A percentile compares a stretch with the other conserved stretches of the same genome.
These are phyloP conservation scores for Thelaira solivaga DNA, from an alignment of 2,888 invertebrate genomes.

Conservation along the genomic window DNA sequence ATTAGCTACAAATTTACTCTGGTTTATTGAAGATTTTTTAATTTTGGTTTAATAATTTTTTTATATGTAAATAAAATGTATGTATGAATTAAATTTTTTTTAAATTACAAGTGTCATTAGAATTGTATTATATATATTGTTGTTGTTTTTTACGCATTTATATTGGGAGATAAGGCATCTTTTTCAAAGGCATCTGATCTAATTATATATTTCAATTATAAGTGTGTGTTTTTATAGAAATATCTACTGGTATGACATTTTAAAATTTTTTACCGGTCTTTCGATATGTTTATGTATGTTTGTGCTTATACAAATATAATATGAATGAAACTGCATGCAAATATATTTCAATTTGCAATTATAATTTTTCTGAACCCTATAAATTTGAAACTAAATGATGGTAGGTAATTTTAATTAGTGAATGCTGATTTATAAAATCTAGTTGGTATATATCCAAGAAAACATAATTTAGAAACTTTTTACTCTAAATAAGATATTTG, in stretches of 20 bases:
- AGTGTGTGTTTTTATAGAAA: conserved; percentile 36
- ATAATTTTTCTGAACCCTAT: not conserved
- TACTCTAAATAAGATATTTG: too few relatives aligned
- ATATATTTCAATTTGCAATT: not conserved
- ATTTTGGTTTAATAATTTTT: conserved; percentile 45
- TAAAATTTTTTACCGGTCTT: conserved; percentile 12
- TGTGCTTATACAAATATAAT: conserved; percentile 18
- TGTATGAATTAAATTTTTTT: not conserved
- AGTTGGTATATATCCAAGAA: too few relatives aligned
- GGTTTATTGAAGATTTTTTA: conserved; percentile 28
- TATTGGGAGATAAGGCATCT: conserved; percentile 73
- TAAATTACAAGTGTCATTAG: conserved; percentile 45
- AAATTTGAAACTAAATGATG: too few relatives aligned
- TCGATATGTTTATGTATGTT: conserved; percentile 33
- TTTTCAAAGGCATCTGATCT: conserved; percentile 75
- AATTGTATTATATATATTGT: conserved; percentile 5
- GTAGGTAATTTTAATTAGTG: too few relatives aligned
- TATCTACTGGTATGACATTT: conserved; percentile 21
- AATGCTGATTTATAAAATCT: too few relatives aligned
- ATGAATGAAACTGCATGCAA: not conserved
- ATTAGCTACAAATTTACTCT: conserved; percentile 5
- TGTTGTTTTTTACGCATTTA: conserved; percentile 27
- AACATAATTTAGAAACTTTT: too few relatives aligned
- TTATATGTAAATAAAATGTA: conserved; percentile 26
- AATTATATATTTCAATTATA: conserved; percentile 42